Evolutionary conservation across 2,113 vertebrate genomes (phyloP).

Genomic region (Egretta garzetta): DNA sequence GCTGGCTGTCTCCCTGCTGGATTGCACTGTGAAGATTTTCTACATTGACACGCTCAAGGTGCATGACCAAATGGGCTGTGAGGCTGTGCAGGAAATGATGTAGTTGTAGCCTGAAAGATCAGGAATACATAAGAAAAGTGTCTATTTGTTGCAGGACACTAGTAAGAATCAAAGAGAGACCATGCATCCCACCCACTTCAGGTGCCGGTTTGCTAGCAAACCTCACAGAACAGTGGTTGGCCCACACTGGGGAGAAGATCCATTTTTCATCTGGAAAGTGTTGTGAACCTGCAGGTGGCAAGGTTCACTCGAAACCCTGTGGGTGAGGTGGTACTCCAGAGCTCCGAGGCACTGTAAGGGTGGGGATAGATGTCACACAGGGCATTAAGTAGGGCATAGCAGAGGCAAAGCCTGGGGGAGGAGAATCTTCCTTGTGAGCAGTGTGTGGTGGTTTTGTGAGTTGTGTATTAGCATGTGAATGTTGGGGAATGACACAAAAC

Average conservation of each 20-base stretch:
- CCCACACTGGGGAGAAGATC: background rate
- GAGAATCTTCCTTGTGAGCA: background rate
- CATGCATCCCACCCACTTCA: background rate
- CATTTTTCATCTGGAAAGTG: background rate
- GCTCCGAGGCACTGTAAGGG: background rate
- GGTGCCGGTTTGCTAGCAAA: background rate
- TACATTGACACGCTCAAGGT: slow-evolving; percentile 94
- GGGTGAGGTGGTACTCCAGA: background rate
- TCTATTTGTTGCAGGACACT: fast-evolving
- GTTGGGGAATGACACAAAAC: background rate
- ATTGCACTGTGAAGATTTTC: slow-evolving; percentile 96
- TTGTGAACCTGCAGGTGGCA: background rate
- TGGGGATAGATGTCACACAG: background rate
- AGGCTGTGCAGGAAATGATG: background rate
- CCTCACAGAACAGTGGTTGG: background rate
- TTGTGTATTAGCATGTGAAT: background rate
- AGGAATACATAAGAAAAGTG: background rate
- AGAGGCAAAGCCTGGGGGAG: background rate
- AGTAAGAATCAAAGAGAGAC: background rate
- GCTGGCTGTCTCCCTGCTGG: slow-evolving; percentile 89
- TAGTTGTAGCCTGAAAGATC: background rate
- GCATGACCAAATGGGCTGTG: fast-evolving
- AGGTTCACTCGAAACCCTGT: background rate
- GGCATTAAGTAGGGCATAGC: background rate
- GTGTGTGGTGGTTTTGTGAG: background rate